Evolutionary conservation across 92 coral and sea anemone genomes (phyloP).

Genomic region (Ricordea florida): DNA sequence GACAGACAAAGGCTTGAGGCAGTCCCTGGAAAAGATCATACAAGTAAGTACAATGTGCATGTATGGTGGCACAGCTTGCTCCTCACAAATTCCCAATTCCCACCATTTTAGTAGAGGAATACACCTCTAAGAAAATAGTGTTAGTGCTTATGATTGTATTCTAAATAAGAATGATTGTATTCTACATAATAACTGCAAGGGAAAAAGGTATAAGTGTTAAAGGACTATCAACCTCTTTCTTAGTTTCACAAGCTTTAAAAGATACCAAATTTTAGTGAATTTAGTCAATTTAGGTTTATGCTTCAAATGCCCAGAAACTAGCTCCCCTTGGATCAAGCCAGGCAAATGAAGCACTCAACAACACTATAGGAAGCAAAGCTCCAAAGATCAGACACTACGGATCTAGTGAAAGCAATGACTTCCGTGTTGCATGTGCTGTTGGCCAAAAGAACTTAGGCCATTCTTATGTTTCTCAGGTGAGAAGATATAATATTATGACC

Average conservation of each 20-base stretch:
- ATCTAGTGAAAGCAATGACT: slow-evolving; percentile 41
- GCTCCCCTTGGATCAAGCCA: slow-evolving; percentile 54
- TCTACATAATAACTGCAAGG: no score
- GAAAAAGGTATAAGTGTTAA: no score
- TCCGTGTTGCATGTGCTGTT: slow-evolving; percentile 37
- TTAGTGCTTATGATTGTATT: no score
- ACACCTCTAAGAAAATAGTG: no score
- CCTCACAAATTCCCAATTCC: no score
- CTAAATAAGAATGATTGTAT: no score
- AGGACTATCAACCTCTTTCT: no score
- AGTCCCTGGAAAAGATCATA: not conserved
- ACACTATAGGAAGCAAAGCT: slow-evolving; percentile 47
- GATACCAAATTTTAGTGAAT: no score
- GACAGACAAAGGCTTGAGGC: not conserved
- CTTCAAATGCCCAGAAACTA: slow-evolving; percentile 11
- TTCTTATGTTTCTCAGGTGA: slow-evolving; percentile 19
- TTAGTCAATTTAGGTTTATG: slow-evolving; percentile 6
- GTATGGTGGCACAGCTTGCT: no score
- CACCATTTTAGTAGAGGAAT: no score
- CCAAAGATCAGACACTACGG: slow-evolving; percentile 55
- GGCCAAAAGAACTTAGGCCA: slow-evolving; percentile 35
- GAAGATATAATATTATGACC: slow-evolving; percentile 1
- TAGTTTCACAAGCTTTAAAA: no score
- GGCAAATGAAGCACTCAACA: slow-evolving; percentile 39
- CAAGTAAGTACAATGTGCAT: not conserved